Conservation (phyloP, 2,888 invertebrate genomes). For the Ditula angustiorana region DNA sequence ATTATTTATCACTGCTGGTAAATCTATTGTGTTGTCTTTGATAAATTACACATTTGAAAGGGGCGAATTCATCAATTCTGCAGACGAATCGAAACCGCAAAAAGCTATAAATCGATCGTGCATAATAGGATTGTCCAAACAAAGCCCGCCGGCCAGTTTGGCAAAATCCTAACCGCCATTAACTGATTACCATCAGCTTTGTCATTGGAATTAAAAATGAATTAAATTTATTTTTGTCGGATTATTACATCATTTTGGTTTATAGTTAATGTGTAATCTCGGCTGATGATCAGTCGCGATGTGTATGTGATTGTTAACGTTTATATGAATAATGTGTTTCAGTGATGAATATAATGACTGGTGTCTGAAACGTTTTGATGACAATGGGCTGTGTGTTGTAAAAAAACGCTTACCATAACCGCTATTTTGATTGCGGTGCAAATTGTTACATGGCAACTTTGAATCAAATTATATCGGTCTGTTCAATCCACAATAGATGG, state of each 20-base stretch:
- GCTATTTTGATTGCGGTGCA: background rate
- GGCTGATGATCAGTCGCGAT: slow-evolving; percentile 1
- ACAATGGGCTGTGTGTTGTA: background rate
- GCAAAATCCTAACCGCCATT: slow-evolving; percentile 15
- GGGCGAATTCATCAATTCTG: slow-evolving; percentile 32
- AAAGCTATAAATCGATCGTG: slow-evolving; percentile 46
- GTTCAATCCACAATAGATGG: too few species aligned
- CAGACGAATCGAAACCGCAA: slow-evolving; percentile 41
- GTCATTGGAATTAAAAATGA: slow-evolving; percentile 3
- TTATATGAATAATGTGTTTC: background rate
- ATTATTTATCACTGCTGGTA: too few species aligned
- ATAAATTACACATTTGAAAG: background rate
- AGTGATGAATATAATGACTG: background rate
- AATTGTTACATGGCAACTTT: background rate
- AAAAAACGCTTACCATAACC: background rate
- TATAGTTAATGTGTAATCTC: background rate
- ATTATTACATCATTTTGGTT: background rate
- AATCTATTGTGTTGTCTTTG: too few species aligned
- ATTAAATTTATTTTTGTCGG: background rate
- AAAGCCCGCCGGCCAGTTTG: slow-evolving; percentile 8
- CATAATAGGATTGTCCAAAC: slow-evolving; percentile 46
- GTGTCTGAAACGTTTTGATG: background rate
- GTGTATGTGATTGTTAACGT: background rate
- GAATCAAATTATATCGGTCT: too few species aligned
- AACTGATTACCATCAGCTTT: slow-evolving; percentile 18